A percentile compares a stretch with the other conserved stretches of the same genome.
These are phyloP conservation scores for Onychomys arenicola DNA, from an alignment of 2,797 vertebrate species.

Conservation along the genomic window DNA sequence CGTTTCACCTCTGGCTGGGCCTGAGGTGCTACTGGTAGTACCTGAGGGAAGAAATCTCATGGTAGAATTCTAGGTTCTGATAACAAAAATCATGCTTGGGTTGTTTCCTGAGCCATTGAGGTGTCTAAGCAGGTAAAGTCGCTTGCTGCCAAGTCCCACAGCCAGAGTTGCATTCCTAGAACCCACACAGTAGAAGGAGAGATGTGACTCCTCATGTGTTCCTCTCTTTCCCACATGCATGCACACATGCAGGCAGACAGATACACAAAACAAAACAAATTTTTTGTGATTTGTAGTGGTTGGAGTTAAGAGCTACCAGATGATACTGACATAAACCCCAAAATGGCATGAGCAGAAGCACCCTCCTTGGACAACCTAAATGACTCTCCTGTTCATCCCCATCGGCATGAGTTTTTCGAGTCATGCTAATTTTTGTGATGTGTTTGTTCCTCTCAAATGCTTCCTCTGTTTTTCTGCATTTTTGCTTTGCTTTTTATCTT, in stretches of 20 bases:
- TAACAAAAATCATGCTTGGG: conserved; percentile 19
- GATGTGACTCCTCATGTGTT: neutral
- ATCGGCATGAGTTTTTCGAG: neutral
- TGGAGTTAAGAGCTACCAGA: neutral
- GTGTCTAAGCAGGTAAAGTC: neutral
- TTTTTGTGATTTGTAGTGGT: neutral
- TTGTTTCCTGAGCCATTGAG: neutral
- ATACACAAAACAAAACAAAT: neutral
- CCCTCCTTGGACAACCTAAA: neutral
- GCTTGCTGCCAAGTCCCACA: neutral
- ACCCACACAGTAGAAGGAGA: neutral
- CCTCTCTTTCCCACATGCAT: neutral
- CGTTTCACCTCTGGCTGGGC: conserved; percentile 33
- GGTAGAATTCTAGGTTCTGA: conserved; percentile 49
- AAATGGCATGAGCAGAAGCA: neutral
- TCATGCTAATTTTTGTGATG: neutral
- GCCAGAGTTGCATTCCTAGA: neutral
- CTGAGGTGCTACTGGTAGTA: conserved; percentile 14
- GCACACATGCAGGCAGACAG: neutral
- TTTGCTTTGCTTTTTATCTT: neutral
- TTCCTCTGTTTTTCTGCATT: neutral
- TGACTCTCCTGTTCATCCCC: neutral
- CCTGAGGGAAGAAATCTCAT: conserved; percentile 12
- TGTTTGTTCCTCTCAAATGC: conserved; percentile 24
- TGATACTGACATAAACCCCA: conserved; percentile 16